Base-by-base conservation (phyloP, 2,113 vertebrate species). In the Egretta garzetta region DNA sequence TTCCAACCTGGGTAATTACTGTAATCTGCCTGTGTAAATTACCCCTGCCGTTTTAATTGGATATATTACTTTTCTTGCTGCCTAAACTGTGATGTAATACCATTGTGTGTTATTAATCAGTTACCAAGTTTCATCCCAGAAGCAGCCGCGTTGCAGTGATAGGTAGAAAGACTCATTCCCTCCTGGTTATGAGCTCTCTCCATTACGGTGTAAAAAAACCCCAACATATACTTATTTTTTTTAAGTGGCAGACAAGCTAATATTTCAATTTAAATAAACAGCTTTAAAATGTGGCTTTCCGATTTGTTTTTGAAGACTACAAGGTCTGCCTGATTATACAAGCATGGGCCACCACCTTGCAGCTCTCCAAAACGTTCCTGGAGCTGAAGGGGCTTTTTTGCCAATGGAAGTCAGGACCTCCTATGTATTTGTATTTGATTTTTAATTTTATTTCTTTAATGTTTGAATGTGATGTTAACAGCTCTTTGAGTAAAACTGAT, bases 21-120 rank as follows among this genome's bases (percentile, higher is more conserved):
- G 92, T 98, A 97, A 98, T 97, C 97, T 97, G 94, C 88, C 94
- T 97, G 95, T 95, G 92, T 97, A 98, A 98, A 97, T 98, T 97
- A 94, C 95, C 93, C 94, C 94, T 98, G 96, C 96, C 76, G 23
- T 97, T 98, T 98, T 98, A 98, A 98, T 98, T 98, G 96, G 97
- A 97, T 97, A 88, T 96, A 97, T 96, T 96, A 86, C 95, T 96
- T 97, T 93, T 96, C 94, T 97, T 95, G 90, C 94, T 86, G 94
- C 86, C 96, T 95, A 92, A 94, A 96, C 91, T 94, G 89, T 97
- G 95, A 96, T 96, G 96, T 96, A 97, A 93, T 97, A 92, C 91
- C 91, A 87, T 94, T 96, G 94, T 96, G 94, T 96, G 91, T 96
- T 96, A 95, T 96, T 98, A 97, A 97, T 96, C 95, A 95, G 92